phyloP scores from a whole-genome alignment of 2,888 invertebrate species.

The Pheosia tremula region DNA sequence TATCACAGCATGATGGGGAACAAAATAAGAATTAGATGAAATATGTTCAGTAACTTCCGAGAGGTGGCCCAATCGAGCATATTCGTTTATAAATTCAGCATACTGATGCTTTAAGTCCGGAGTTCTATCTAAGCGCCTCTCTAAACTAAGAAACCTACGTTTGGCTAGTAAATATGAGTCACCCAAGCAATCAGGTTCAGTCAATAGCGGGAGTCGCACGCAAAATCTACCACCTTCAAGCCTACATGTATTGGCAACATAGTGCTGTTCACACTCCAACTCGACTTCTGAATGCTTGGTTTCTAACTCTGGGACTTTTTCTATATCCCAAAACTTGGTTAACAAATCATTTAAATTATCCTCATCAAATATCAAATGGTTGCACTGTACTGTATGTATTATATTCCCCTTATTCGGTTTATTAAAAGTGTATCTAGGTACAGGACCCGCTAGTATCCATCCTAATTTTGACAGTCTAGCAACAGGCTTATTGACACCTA shows the following conservation, averaged over 20 bases:
- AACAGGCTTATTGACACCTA: slow-evolving; percentile 8
- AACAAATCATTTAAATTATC: slow-evolving; percentile 6
- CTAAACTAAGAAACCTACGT: slow-evolving; percentile 5
- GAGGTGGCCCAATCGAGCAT: slow-evolving; percentile 8
- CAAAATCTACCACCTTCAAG: slow-evolving; percentile 4
- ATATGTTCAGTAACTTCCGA: slow-evolving; percentile 2
- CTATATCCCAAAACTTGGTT: slow-evolving; percentile 7
- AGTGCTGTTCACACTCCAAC: slow-evolving; percentile 2
- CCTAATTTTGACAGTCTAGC: slow-evolving; percentile 7
- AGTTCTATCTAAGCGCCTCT: slow-evolving; percentile 6
- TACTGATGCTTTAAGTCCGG: slow-evolving; percentile 6
- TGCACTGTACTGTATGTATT: slow-evolving; percentile 3
- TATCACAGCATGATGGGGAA: slow-evolving; percentile 11
- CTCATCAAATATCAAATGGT: background rate
- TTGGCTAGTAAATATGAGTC: slow-evolving; percentile 8
- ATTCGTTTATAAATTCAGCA: slow-evolving; percentile 4
- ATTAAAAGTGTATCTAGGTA: too few species aligned
- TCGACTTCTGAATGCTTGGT: background rate
- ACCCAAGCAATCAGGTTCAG: slow-evolving; percentile 13
- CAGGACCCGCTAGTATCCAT: slow-evolving; percentile 12
- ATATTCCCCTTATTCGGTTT: background rate
- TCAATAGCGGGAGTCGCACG: slow-evolving; percentile 9
- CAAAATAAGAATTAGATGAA: slow-evolving; percentile 8
- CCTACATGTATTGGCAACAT: slow-evolving; percentile 4
- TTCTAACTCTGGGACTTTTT: background rate